phyloP scores from a whole-genome alignment of 2,113 vertebrate species.

The Centropus bengalensis region DNA sequence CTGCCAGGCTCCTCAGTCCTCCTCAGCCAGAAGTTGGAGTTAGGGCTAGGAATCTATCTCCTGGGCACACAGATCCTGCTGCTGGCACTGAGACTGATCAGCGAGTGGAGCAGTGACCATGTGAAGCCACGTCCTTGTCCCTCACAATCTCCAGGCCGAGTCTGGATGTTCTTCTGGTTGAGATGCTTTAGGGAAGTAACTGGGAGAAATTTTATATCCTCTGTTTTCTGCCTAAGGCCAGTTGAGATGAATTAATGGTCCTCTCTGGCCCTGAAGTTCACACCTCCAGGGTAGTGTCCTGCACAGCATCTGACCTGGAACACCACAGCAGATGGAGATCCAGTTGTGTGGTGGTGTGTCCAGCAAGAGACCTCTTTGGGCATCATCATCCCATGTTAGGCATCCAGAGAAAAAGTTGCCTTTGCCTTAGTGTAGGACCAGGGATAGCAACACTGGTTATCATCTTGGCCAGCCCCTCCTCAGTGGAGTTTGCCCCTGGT shows the following conservation, averaged over 20 bases:
- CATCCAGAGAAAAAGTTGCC: background rate
- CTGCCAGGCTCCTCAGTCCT: background rate
- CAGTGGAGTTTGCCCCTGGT: background rate
- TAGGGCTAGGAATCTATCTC: background rate
- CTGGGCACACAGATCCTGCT: background rate
- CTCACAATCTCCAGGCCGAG: background rate
- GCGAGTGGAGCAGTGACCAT: accelerated
- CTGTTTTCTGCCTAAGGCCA: background rate
- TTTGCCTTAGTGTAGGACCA: background rate
- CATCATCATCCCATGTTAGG: background rate
- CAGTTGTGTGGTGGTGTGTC: background rate
- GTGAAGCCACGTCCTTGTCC: background rate
- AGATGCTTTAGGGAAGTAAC: background rate
- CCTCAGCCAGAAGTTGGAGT: background rate
- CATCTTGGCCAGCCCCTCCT: background rate
- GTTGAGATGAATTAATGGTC: background rate
- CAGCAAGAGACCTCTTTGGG: background rate
- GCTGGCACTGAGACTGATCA: background rate
- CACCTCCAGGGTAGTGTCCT: background rate
- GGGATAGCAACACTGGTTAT: background rate
- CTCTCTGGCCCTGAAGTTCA: background rate
- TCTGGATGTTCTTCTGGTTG: background rate
- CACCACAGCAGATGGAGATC: background rate
- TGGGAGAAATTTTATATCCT: background rate
- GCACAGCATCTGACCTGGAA: background rate